Conservation (phyloP, 1,140 invertebrate genomes). For the Phortica variegata region DNA sequence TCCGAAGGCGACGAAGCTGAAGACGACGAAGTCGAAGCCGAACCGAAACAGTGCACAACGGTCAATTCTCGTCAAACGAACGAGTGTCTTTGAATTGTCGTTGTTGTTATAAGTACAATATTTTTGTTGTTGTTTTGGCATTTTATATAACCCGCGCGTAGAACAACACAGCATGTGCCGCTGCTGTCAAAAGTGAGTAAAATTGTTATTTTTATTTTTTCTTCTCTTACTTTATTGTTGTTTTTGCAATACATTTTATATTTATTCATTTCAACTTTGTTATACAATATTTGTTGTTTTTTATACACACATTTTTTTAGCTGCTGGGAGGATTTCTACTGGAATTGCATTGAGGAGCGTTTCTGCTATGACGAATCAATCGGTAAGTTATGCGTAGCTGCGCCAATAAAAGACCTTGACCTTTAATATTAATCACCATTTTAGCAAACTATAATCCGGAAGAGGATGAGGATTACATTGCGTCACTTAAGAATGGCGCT, state of each 20-base stretch:
- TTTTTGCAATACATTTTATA: conserved; percentile 9
- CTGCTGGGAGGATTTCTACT: conserved; percentile 63
- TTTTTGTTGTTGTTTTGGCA: too few relatives aligned
- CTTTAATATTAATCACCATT: neutral
- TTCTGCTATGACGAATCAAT: conserved; percentile 65
- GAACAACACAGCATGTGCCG: conserved; percentile 40
- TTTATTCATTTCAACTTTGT: conserved; percentile 4
- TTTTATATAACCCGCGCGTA: too few relatives aligned
- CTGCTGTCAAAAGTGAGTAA: conserved; percentile 53
- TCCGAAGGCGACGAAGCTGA: too few relatives aligned
- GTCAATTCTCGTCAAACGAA: neutral
- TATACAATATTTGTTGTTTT: neutral
- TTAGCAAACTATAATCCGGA: conserved; percentile 55
- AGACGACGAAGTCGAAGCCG: too few relatives aligned
- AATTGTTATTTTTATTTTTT: conserved; percentile 4
- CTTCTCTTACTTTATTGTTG: conserved; percentile 7
- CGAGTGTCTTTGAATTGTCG: neutral
- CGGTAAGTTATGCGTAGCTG: conserved; percentile 46
- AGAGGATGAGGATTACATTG: conserved; percentile 50
- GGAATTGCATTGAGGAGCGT: conserved; percentile 64
- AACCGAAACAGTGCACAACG: too few relatives aligned
- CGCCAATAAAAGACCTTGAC: neutral
- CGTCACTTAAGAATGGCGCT: conserved; percentile 39
- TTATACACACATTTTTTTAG: conserved; percentile 49
- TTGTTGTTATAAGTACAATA: too few relatives aligned